These are phyloP conservation scores for Hypomecis atomaria DNA, from an alignment of 2,888 invertebrate genomes.

Conservation along the genomic window DNA sequence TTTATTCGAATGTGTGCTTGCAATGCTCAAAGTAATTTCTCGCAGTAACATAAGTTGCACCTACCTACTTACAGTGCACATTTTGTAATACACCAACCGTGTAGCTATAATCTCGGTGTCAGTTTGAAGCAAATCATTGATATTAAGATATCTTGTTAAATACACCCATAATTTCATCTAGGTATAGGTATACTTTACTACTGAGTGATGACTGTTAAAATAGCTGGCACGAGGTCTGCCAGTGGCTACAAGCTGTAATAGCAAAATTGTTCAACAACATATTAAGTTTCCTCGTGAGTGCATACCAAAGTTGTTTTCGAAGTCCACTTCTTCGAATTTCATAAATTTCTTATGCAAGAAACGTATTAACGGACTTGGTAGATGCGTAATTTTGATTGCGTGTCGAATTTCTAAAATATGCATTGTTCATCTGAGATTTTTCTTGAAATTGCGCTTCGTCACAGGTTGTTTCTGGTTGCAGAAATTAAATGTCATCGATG, in stretches of 20 bases:
- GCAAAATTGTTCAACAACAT: constrained; percentile 47
- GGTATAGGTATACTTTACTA: constrained; percentile 37
- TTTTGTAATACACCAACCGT: constrained; percentile 34
- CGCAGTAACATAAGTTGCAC: constrained; percentile 1
- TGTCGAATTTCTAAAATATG: constrained; percentile 8
- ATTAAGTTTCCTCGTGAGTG: constrained; percentile 44
- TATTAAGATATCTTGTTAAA: constrained; percentile 50
- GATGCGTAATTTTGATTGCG: constrained; percentile 4
- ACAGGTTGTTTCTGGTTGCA: too few relatives aligned
- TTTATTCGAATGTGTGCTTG: neutral
- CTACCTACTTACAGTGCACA: constrained; percentile 25
- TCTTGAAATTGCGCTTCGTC: neutral
- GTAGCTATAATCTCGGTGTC: constrained; percentile 19
- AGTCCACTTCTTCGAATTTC: constrained; percentile 23
- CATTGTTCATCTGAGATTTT: constrained; percentile 1
- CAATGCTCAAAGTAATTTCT: constrained; percentile 13
- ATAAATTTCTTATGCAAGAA: constrained; percentile 19
- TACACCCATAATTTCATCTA: constrained; percentile 43
- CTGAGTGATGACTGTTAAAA: constrained; percentile 39
- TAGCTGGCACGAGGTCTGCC: constrained; percentile 42
- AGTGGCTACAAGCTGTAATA: constrained; percentile 28
- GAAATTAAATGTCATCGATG: constrained; percentile 17
- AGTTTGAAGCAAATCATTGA: constrained; percentile 38
- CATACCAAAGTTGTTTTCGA: constrained; percentile 26
- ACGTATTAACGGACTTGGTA: constrained; percentile 8